A percentile compares a stretch with the other conserved stretches of the same genome.
phyloP scores from a whole-genome alignment of 2,113 vertebrate genomes.

The Daphoenositta chrysoptera region DNA sequence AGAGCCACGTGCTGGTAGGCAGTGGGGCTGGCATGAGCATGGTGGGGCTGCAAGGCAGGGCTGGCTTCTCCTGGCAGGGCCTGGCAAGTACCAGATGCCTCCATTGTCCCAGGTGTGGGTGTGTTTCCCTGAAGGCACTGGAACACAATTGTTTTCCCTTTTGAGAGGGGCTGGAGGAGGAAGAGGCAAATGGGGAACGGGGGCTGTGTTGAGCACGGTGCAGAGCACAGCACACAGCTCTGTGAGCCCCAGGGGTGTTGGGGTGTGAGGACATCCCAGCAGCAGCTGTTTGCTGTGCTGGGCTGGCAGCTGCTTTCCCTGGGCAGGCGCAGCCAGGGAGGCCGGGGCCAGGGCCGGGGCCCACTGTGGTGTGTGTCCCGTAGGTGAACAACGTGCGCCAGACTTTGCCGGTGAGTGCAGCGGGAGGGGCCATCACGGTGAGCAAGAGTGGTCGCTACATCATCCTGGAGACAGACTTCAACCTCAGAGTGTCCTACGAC shows the following conservation, averaged over 20 bases:
- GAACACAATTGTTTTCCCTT: not conserved
- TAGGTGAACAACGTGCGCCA: constrained; percentile 79
- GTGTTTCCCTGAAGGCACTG: not conserved
- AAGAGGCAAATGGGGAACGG: not conserved
- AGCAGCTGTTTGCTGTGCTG: fast-evolving
- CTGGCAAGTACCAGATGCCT: fast-evolving
- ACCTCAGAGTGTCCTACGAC: constrained; percentile 73
- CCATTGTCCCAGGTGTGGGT: fast-evolving
- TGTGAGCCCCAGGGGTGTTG: fast-evolving
- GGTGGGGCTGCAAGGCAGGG: fast-evolving
- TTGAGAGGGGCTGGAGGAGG: fast-evolving
- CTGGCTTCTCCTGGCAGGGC: not conserved
- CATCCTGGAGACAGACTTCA: constrained; percentile 70
- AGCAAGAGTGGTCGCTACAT: constrained; percentile 63
- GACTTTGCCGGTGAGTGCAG: constrained; percentile 72
- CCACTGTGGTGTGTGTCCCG: not conserved
- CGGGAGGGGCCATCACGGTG: constrained; percentile 56
- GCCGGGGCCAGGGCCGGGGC: not conserved
- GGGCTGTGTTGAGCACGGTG: fast-evolving
- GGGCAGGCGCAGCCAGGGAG: not conserved
- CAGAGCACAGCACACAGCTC: not conserved
- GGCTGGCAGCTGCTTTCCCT: not conserved
- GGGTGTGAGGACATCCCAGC: fast-evolving
- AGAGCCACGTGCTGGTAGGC: constrained; percentile 76
- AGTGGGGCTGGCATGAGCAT: fast-evolving